These are phyloP conservation scores for Lepidurus arcticus DNA, from an alignment of 1,140 invertebrate genomes.

Conservation along the genomic window DNA sequence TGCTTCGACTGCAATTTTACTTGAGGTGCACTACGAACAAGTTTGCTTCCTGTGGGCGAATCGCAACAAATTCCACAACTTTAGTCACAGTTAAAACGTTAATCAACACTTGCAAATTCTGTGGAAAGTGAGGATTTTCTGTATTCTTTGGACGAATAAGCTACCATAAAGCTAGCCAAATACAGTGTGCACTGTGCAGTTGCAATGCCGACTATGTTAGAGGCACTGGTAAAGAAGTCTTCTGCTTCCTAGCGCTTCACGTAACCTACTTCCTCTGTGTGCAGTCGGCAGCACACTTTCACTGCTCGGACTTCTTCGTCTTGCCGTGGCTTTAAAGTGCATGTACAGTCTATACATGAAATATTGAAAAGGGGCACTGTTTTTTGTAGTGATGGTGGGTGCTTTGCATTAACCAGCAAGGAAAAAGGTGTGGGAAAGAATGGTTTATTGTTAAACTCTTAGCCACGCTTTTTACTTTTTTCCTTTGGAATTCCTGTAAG, in stretches of 20 bases:
- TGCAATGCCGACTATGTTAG: not conserved
- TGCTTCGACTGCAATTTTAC: too few relatives aligned
- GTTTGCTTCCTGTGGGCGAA: too few relatives aligned
- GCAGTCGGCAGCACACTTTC: constrained; percentile 20
- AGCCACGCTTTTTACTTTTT: too few relatives aligned
- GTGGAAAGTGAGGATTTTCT: too few relatives aligned
- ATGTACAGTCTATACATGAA: not conserved
- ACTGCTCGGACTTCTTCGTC: constrained; percentile 13
- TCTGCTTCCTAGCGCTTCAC: constrained; percentile 17
- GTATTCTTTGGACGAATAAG: too few relatives aligned
- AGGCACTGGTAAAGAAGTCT: not conserved
- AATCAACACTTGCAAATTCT: too few relatives aligned
- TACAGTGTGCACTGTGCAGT: not conserved
- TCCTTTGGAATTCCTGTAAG: too few relatives aligned
- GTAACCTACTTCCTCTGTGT: constrained; percentile 18
- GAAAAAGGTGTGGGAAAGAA: not conserved
- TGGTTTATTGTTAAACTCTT: too few relatives aligned
- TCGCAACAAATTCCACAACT: too few relatives aligned
- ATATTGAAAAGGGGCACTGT: not conserved
- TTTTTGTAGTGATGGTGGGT: not conserved
- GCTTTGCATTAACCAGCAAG: not conserved
- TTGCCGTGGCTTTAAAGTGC: not conserved
- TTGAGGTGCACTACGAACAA: too few relatives aligned
- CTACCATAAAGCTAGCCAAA: too few relatives aligned
- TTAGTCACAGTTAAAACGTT: too few relatives aligned